Base-by-base conservation (phyloP, 2,888 invertebrate species). In the Lasioglossum calceatum region DNA sequence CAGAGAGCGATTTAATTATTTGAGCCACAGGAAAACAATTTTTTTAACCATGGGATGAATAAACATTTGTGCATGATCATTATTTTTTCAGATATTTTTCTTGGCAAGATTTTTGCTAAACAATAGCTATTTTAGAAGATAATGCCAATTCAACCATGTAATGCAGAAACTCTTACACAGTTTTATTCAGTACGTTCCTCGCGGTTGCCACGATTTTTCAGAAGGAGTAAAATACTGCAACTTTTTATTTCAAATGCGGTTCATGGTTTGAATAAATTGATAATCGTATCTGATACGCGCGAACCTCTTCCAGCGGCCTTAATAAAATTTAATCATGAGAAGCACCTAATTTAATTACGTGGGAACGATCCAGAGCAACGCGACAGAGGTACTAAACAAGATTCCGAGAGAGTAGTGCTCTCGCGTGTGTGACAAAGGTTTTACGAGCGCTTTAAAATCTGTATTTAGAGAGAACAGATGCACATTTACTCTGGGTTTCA, bases 261-360 rank as follows among this genome's bases (percentile, higher is more conserved):
- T 58, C n/a, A 58, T 3, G 58, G n/a, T 58, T n/a, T 23, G 58
- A 58, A 3, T 58, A n/a, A 58, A 58, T n/a, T n/a, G 58, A 58
- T 54, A 54, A 54, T 54, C 23, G 23, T 54, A 54, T n/a, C 58
- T 58, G n/a, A 3, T n/a, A 58, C 2, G 10, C 58, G n/a, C 10
- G 50, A 54, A 54, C 50, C 50, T 54, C 23, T 54, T 23, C 8
- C 58, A 4, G 10, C 58, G 7, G n/a, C 4, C n/a, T n/a, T 58
- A 58, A 58, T 58, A 58, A 58, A 58, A 58, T 58, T 58, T 58
- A 58, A 58, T 58, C 10, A n/a, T 12, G 58, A 23, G 8, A n/a
- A n/a, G n/a, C n/a, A n/a, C n/a, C 58, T 58, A 58, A 58, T 58
- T 23, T 58, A 58, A 58, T 58, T n/a, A n/a, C 58, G 58, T n/a